phyloP scores from a whole-genome alignment of 2,888 invertebrate genomes.

The Hydriomena furcata region DNA sequence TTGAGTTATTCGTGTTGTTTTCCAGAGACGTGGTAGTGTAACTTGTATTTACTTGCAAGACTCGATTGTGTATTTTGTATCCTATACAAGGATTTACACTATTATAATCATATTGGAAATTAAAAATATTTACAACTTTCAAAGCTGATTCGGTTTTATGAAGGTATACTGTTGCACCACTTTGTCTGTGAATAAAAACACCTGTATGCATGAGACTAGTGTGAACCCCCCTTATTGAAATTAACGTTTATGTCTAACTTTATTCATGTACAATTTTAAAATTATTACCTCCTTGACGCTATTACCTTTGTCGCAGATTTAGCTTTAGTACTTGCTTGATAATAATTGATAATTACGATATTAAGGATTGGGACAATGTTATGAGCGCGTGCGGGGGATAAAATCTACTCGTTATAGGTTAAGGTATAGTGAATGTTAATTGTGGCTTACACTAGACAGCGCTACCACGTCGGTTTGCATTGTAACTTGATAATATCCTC shows the following conservation, averaged over 20 bases:
- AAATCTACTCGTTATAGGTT: conserved; percentile 26
- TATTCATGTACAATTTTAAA: conserved; percentile 31
- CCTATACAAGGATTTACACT: neutral
- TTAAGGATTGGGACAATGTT: conserved; percentile 23
- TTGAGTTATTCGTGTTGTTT: conserved; percentile 36
- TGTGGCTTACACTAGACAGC: conserved; percentile 20
- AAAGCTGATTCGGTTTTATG: neutral
- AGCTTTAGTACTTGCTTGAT: conserved; percentile 35
- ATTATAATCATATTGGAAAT: too few relatives aligned
- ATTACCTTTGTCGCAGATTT: conserved; percentile 33
- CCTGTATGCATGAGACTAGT: conserved; percentile 29
- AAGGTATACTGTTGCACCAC: conserved; percentile 8
- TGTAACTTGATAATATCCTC: conserved; percentile 8
- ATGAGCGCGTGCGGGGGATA: conserved; percentile 25
- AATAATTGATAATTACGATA: conserved; percentile 37
- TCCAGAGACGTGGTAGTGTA: conserved; percentile 40
- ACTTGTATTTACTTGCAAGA: neutral
- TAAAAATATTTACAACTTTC: too few relatives aligned
- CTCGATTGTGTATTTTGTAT: neutral
- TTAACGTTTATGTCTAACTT: conserved; percentile 32
- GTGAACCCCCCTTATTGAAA: conserved; percentile 38
- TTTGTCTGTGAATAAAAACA: conserved; percentile 18
- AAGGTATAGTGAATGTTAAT: conserved; percentile 24
- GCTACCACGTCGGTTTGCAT: conserved; percentile 18
- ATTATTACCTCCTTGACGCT: conserved; percentile 34